phyloP scores from a whole-genome alignment of 2,888 invertebrate genomes.

The Priocnemis perturbator region DNA sequence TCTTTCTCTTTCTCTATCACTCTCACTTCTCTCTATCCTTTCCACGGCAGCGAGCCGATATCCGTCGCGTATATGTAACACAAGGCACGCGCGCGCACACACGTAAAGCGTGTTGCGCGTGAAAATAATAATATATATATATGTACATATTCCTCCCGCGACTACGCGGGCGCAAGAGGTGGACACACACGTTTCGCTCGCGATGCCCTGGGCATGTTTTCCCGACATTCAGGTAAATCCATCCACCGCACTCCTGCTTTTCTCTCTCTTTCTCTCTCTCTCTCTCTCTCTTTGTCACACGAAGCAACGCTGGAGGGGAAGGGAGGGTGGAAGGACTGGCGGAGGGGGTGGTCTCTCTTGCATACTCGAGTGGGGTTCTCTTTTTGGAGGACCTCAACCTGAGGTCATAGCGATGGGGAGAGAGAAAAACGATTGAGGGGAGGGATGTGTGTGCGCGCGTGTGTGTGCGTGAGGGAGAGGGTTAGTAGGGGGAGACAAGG shows the following conservation, averaged over 20 bases:
- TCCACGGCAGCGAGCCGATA: constrained; percentile 22
- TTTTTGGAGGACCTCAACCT: constrained; percentile 55
- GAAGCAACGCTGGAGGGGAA: no score
- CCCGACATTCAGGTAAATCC: constrained; percentile 64
- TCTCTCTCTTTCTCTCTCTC: no score
- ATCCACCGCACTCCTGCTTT: constrained; percentile 14
- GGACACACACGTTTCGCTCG: constrained; percentile 29
- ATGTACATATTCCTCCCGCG: neutral
- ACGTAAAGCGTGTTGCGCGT: no score
- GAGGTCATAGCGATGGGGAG: constrained; percentile 47
- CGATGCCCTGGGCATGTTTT: constrained; percentile 61
- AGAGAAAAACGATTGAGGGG: constrained; percentile 40
- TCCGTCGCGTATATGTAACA: neutral
- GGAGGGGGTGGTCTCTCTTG: neutral
- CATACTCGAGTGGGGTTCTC: constrained; percentile 32
- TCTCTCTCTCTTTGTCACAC: no score
- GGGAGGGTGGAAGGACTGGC: constrained; percentile 13
- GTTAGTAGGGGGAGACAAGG: constrained; percentile 31
- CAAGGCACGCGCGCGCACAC: no score
- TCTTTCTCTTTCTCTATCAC: no score
- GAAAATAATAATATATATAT: neutral
- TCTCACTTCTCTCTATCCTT: constrained; percentile 12
- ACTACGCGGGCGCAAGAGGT: neutral
- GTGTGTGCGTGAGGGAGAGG: constrained; percentile 33
- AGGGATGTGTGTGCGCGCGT: constrained; percentile 15